Evolutionary conservation across 2,113 vertebrate genomes (phyloP), one percentile per base, ranked within the genome.

Genomic region (Elgaria multicarinata): DNA sequence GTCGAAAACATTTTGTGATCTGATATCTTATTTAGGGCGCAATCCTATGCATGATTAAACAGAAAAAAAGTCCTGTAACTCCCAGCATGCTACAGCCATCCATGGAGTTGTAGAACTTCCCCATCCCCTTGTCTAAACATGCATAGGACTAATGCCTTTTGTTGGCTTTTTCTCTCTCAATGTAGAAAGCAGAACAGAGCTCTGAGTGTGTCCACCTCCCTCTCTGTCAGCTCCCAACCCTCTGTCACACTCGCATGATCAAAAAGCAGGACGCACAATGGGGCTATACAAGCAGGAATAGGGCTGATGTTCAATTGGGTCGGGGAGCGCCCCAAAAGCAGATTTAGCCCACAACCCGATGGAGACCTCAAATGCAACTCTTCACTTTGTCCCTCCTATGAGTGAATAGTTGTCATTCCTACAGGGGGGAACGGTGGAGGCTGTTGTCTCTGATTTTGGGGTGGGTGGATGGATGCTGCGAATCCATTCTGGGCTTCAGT

Each of bases 1-100:
- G 91, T 31, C 91, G 92, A 93, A 85, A 75, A 91, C 83, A 36
- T 14, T 31, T n/a, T 66, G 81, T 79, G 86, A 46, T 20, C 89
- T 80, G 86, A 64, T 85, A 26, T 85, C 82, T 84, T 12, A 6
- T 12, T 62, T 62, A 62, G 58, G 58, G 58, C 18, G 20, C 18
- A 62, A 5, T 20, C 58, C 58, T 62, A 62, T 62, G 58, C 18
- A 62, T 18, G 58, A 4, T 62, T 20, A 62, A 20, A 22, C 58
- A 62, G 58, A 62, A 62, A 62, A n/a, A 62, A 62, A 53, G 50
- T 62, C 58, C 58, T 22, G 22, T 1, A 20, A 62, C 58, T 62
- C 58, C 58, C 18, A 62, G 3, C 16, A 22, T 62, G 58, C 12
- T 20, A 2, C 18, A 20, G 16, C 12, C 18, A 20, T 16, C 18